phyloP scores from a whole-genome alignment of 2,797 vertebrate genomes.

The Danio kyathit region DNA sequence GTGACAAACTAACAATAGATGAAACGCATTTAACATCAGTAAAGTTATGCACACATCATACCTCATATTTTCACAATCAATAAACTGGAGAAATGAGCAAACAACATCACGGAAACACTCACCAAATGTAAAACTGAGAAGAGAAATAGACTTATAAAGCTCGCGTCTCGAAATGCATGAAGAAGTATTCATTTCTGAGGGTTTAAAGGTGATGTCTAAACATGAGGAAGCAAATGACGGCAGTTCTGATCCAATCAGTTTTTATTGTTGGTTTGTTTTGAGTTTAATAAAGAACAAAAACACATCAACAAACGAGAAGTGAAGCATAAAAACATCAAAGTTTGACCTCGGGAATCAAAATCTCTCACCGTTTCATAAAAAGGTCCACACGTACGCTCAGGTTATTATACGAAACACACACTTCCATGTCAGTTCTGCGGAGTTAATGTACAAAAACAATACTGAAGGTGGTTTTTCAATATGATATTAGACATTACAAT shows the following conservation, averaged over 20 bases:
- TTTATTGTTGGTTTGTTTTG: constrained; percentile 68
- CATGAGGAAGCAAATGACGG: not conserved
- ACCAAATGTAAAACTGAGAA: too few species aligned
- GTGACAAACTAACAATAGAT: constrained; percentile 3
- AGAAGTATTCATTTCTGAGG: not conserved
- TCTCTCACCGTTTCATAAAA: not conserved
- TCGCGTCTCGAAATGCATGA: not conserved
- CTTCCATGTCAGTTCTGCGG: not conserved
- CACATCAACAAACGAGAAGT: constrained; percentile 79
- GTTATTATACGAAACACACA: not conserved
- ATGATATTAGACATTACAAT: not conserved
- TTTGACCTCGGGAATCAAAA: constrained; percentile 74
- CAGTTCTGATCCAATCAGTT: constrained; percentile 58
- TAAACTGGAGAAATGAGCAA: not conserved
- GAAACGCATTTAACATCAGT: constrained; percentile 14
- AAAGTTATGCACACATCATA: not conserved
- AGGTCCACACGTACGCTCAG: not conserved
- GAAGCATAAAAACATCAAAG: constrained; percentile 81
- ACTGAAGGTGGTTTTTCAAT: not conserved
- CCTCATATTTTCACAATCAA: not conserved
- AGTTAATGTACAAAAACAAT: constrained; percentile 8
- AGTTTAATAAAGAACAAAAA: constrained; percentile 85
- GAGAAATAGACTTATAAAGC: not conserved
- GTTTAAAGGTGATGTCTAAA: not conserved
- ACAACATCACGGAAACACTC: not conserved